A percentile compares a stretch with the other conserved stretches of the same genome.
phyloP scores from a whole-genome alignment of 2,888 invertebrate genomes.

The Lathronympha strigana region DNA sequence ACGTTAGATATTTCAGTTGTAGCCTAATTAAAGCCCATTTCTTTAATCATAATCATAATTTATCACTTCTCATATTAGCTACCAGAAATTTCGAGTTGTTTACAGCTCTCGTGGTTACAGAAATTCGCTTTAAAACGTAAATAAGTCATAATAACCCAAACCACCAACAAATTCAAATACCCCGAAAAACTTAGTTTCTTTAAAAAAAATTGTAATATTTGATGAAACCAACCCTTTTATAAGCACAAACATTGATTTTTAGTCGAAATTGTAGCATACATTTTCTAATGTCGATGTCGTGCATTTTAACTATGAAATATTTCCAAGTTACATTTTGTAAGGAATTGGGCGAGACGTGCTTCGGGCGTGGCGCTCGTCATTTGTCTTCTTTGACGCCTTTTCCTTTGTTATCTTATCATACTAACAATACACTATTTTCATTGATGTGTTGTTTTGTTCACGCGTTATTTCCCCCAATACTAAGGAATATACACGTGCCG shows the following conservation, averaged over 20 bases:
- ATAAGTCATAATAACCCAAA: too few relatives aligned
- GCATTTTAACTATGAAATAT: not conserved
- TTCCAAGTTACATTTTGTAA: not conserved
- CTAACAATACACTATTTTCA: conserved; percentile 17
- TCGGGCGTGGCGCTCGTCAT: conserved; percentile 9
- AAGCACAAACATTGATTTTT: not conserved
- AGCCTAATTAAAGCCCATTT: too few relatives aligned
- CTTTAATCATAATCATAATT: too few relatives aligned
- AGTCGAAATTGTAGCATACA: not conserved
- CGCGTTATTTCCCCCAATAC: not conserved
- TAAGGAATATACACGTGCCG: not conserved
- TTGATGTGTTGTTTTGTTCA: conserved; percentile 9
- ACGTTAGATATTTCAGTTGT: too few relatives aligned
- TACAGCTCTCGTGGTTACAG: too few relatives aligned
- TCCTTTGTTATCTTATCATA: conserved; percentile 17
- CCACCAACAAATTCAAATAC: too few relatives aligned
- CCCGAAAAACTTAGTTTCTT: too few relatives aligned
- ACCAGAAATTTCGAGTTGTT: too few relatives aligned
- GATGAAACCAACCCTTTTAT: too few relatives aligned
- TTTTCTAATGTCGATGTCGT: not conserved
- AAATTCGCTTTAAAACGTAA: too few relatives aligned
- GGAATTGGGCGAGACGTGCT: not conserved
- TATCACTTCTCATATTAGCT: too few relatives aligned
- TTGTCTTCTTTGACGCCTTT: conserved; percentile 22
- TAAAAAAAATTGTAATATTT: too few relatives aligned